Evolutionary conservation across 2,797 vertebrate genomes (phyloP).

Genomic region (Mastacembelus armatus): DNA sequence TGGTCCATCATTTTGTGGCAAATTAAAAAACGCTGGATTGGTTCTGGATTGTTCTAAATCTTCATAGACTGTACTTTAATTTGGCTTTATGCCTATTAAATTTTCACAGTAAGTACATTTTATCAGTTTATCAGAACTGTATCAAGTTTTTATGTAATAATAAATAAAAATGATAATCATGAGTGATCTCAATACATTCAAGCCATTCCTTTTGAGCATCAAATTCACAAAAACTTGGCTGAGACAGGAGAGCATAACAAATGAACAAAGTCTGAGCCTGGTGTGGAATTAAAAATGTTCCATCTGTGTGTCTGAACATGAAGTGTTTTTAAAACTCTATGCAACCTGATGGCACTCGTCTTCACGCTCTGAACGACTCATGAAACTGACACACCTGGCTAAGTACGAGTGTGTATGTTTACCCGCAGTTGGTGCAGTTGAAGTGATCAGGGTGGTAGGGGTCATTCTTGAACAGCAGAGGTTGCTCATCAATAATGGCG

Average conservation of each 20-base stretch:
- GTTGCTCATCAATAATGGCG: conserved; percentile 95
- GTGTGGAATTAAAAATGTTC: not conserved
- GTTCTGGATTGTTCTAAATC: not conserved
- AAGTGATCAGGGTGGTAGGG: conserved; percentile 99
- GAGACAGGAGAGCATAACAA: too few species aligned
- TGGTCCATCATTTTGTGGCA: not conserved
- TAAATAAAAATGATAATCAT: not conserved
- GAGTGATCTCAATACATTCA: not conserved
- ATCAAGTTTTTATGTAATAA: not conserved
- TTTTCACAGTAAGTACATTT: not conserved
- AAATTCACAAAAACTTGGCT: not conserved
- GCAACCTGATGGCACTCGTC: not conserved
- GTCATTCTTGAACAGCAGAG: conserved; percentile 96
- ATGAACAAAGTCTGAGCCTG: not conserved
- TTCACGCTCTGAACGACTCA: not conserved
- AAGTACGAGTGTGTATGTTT: conserved; percentile 11
- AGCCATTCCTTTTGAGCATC: not conserved
- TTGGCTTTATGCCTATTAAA: not conserved
- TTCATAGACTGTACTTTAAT: not conserved
- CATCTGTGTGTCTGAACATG: not conserved
- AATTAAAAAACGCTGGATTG: not conserved
- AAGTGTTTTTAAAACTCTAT: not conserved
- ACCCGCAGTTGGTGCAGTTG: conserved; percentile 98
- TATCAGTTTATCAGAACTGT: not conserved
- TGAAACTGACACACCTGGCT: not conserved